These are phyloP conservation scores for Periplaneta americana DNA, from an alignment of 1,140 invertebrate species.

Conservation along the genomic window DNA sequence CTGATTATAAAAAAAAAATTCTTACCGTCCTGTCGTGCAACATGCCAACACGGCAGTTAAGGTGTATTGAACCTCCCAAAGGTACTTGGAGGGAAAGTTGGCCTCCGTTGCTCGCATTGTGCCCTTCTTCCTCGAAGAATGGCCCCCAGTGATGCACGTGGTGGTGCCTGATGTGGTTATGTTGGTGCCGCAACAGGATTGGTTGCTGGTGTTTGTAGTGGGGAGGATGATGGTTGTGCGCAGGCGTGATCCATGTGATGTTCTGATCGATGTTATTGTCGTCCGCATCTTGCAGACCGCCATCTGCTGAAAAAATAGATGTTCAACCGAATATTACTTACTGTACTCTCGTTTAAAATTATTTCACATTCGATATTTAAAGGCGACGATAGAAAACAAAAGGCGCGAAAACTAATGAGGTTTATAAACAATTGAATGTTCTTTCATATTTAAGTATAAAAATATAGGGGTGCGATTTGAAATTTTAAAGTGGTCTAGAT, in stretches of 20 bases:
- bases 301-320: not conserved
- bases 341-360: too few relatives aligned
- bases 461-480: too few relatives aligned
- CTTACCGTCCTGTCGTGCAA: slow-evolving; percentile 17
- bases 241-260: not conserved
- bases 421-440: too few relatives aligned
- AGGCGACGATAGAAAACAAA: too few relatives aligned
- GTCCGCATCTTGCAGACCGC: not conserved
- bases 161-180: slow-evolving; percentile 33
- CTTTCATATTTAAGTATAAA: too few relatives aligned
- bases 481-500: too few relatives aligned
- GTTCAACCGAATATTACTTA: too few relatives aligned
- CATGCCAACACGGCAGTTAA: slow-evolving; percentile 18
- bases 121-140: slow-evolving; percentile 28
- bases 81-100: not conserved
- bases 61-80: slow-evolving; percentile 9
- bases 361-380: too few relatives aligned
- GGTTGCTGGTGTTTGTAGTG: not conserved
- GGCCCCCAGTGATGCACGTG: slow-evolving; percentile 30
- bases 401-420: too few relatives aligned
- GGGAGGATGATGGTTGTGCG: not conserved
- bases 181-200: not conserved
- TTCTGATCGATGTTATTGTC: not conserved
- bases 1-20: too few relatives aligned
- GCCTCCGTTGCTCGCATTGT: slow-evolving; percentile 28